These are phyloP conservation scores for Protobothrops flavoviridis DNA, from an alignment of 2,113 vertebrate species.

Conservation along the genomic window DNA sequence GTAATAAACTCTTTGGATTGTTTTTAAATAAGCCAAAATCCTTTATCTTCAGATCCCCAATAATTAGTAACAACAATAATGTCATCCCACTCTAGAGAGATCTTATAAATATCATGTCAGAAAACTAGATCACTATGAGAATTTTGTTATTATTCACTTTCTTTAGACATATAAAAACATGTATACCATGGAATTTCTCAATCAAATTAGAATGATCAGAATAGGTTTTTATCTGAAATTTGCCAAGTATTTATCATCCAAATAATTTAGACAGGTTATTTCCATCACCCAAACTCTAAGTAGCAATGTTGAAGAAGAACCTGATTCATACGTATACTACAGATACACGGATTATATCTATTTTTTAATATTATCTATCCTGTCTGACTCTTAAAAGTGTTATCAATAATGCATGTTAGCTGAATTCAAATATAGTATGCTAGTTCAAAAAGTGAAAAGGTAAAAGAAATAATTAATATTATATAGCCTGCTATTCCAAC, in stretches of 20 bases:
- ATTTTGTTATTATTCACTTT: background rate
- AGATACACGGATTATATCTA: background rate
- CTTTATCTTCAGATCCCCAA: background rate
- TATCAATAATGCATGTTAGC: background rate
- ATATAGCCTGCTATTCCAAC: accelerated
- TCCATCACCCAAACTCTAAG: background rate
- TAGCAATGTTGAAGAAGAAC: background rate
- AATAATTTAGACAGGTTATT: background rate
- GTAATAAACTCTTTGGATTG: background rate
- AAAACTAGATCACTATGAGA: background rate
- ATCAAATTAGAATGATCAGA: background rate
- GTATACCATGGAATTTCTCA: background rate
- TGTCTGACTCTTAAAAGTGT: background rate
- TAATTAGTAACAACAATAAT: background rate
- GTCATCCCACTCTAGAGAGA: background rate
- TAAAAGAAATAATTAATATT: accelerated
- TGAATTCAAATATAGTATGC: background rate
- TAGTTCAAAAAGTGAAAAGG: background rate
- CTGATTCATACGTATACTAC: background rate
- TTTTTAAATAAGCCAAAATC: background rate
- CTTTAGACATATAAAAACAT: background rate
- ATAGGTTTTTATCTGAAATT: background rate
- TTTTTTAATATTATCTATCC: background rate
- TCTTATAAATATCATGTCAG: background rate
- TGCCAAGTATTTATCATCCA: background rate